Evolutionary conservation across 2,888 invertebrate genomes (phyloP).

Genomic region (Anagyrus pseudococci): DNA sequence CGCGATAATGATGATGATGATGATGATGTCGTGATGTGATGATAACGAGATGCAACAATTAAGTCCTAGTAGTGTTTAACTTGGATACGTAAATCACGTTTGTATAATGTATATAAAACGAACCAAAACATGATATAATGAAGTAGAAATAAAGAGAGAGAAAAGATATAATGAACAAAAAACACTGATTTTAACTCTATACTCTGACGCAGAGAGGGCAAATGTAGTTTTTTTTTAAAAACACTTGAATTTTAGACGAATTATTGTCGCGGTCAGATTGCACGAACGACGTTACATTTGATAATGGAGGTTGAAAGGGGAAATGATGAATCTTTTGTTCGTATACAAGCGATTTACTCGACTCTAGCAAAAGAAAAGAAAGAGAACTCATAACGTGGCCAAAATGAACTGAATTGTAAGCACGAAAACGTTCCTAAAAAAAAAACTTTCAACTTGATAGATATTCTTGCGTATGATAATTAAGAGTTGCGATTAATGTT

Average conservation of each 20-base stretch:
- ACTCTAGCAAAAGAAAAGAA: neutral
- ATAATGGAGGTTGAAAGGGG: neutral
- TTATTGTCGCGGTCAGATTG: slow-evolving; percentile 5
- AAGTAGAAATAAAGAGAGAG: slow-evolving; percentile 2
- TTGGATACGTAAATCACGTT: slow-evolving; percentile 33
- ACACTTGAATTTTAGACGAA: too few species aligned
- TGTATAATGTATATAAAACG: slow-evolving; percentile 22
- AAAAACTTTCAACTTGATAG: slow-evolving; percentile 37
- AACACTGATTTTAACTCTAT: slow-evolving; percentile 2
- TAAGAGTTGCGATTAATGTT: slow-evolving; percentile 33
- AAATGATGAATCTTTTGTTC: slow-evolving; percentile 26
- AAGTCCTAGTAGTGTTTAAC: slow-evolving; percentile 23
- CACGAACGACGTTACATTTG: neutral
- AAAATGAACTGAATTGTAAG: slow-evolving; percentile 32
- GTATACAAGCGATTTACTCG: slow-evolving; percentile 15
- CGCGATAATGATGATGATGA: slow-evolving; percentile 23
- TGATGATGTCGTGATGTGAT: too few species aligned
- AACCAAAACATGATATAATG: too few species aligned
- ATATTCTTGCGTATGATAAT: slow-evolving; percentile 32
- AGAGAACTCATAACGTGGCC: slow-evolving; percentile 30
- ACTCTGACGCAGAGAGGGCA: neutral
- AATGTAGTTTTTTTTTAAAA: neutral
- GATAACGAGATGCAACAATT: slow-evolving; percentile 29
- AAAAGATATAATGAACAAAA: neutral
- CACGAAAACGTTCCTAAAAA: slow-evolving; percentile 38